Base-by-base conservation (phyloP, 2,113 vertebrate genomes). In the Gasterosteus nipponicus region DNA sequence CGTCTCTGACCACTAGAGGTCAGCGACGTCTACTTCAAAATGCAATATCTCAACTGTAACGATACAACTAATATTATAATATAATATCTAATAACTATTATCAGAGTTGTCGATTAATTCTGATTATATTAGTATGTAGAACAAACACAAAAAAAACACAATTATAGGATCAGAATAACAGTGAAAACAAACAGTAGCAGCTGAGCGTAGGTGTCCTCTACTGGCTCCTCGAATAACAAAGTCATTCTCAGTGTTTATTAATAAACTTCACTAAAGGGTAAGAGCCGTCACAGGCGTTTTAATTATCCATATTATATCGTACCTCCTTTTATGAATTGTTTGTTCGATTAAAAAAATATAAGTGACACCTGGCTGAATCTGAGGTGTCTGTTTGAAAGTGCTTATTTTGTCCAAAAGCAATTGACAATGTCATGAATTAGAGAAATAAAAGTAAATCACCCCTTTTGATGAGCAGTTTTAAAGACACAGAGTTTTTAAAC, bases 161-260 rank as follows among this genome's bases (percentile, higher is more conserved):
- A 41, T 4, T 5, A 16, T 3, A 39, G n/a, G 44, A 8, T 57
- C 16, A 63, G 3, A 19, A 29, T 18, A 15, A n/a, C n/a, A 33
- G 39, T 16, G 1, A 15, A 31, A 59, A 41, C 42, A 46, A 38
- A 56, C 11, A 54, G 42, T n/a, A 58, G 42, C 44, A 42, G 64
- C 58, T 42, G 39, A 68, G 33, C 46, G 58, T 11, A 29, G 14
- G 58, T 64, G 49, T 68, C 51, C 67, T 61, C 31, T 19, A 15
- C 56, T 44, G 22, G 7, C 10, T 59, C 68, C 18, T 53, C 39
- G 60, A 65, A 69, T 84, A 73, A 44, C 53, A 22, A 15, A 39
- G n/a, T 22, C 12, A 58, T 39, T 18, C 44, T 16, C 19, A 33
- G 16, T 47, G 29, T 73, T 56, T 82, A 86, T 82, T 82, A 82